Evolutionary conservation across 2,888 invertebrate species (phyloP).

Genomic region (Electrophaes corylata): DNA sequence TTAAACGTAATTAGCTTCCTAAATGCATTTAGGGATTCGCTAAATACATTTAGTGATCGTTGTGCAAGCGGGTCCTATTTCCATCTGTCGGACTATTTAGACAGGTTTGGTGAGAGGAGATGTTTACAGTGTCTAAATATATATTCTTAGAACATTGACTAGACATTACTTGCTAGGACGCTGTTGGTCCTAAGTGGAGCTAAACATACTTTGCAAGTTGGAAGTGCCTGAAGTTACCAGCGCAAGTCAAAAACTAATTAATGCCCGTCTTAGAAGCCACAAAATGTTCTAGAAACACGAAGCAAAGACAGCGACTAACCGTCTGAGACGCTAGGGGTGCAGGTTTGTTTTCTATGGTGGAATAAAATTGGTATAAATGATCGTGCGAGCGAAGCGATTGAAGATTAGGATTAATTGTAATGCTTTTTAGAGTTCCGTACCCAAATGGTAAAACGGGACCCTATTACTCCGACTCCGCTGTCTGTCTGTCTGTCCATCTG

Average conservation of each 20-base stretch:
- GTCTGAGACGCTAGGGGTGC: neutral
- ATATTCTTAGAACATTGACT: neutral
- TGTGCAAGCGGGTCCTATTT: too few relatives aligned
- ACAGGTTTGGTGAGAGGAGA: too few relatives aligned
- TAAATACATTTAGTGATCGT: too few relatives aligned
- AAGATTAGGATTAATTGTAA: too few relatives aligned
- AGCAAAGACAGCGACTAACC: conserved; percentile 1
- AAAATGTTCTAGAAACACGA: conserved; percentile 17
- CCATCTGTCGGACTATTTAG: too few relatives aligned
- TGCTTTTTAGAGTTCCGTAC: too few relatives aligned
- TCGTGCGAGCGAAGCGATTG: too few relatives aligned
- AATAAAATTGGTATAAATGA: neutral
- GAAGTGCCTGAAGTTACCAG: conserved; percentile 21
- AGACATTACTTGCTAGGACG: neutral
- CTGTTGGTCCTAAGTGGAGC: conserved; percentile 4
- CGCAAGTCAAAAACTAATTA: conserved; percentile 28
- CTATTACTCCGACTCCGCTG: too few relatives aligned
- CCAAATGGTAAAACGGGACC: too few relatives aligned
- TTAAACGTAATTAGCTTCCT: too few relatives aligned
- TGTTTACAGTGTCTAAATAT: neutral
- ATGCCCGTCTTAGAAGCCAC: conserved; percentile 21
- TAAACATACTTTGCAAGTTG: conserved; percentile 24
- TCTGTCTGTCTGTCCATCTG: too few relatives aligned
- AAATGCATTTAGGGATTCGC: too few relatives aligned
- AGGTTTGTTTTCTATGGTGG: neutral